Conservation (phyloP, 37 sponge, comb jelly and placozoan species). For the Tethya wilhelma region DNA sequence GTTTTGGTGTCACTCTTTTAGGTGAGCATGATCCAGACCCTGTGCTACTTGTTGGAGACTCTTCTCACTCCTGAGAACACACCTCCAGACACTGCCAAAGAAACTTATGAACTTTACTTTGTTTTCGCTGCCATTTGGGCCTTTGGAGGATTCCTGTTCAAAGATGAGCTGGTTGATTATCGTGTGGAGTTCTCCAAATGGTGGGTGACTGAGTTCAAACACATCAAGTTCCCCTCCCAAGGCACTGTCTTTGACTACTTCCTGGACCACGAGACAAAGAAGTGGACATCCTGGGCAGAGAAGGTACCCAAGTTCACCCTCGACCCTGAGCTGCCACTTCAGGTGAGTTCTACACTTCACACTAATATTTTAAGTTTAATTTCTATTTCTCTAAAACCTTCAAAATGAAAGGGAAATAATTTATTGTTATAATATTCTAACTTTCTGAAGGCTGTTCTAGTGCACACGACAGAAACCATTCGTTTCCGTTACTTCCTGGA, state of each 20-base stretch:
- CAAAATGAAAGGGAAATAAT: background rate
- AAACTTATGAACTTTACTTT: conserved; percentile 96
- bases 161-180: conserved; percentile 99
- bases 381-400: background rate
- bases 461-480: conserved; percentile 90
- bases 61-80: conserved; percentile 92
- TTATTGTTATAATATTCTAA: background rate
- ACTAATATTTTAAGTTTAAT: background rate
- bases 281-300: conserved; percentile 92
- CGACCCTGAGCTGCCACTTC: conserved; percentile 94
- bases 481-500: conserved; percentile 86
- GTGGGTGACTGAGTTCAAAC: conserved; percentile 98
- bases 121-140: conserved; percentile 99
- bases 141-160: conserved; percentile 97
- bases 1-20: conserved; percentile 9
- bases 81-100: conserved; percentile 96
- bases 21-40: conserved; percentile 95
- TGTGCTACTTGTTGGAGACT: conserved; percentile 96
- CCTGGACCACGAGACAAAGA: conserved; percentile 87
- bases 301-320: conserved; percentile 91
- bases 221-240: conserved; percentile 97
- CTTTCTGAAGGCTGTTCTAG: conserved; percentile 78
- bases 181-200: conserved; percentile 98
- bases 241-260: conserved; percentile 99
- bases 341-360: conserved; percentile 52